Evolutionary conservation across 2,797 vertebrate species (phyloP).

Genomic region (Okamejei kenojei): DNA sequence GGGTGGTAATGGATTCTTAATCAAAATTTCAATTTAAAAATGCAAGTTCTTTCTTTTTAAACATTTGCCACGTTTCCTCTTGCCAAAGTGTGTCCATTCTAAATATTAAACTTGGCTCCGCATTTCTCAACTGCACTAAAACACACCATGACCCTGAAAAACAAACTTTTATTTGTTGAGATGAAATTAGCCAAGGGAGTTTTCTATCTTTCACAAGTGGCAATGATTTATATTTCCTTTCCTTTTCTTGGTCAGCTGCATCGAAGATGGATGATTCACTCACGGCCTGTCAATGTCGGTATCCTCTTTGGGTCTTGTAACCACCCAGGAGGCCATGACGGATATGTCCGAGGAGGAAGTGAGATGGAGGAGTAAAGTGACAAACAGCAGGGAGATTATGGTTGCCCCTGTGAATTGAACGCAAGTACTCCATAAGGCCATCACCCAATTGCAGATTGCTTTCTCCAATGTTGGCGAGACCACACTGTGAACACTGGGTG

Average conservation of each 20-base stretch:
- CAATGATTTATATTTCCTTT: background rate
- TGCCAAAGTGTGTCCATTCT: background rate
- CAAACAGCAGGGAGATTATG: too few relatives aligned
- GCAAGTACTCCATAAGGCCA: too few relatives aligned
- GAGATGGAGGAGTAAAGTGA: too few relatives aligned
- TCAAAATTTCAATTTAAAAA: slow-evolving; percentile 25
- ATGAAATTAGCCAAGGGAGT: background rate
- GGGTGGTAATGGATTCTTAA: background rate
- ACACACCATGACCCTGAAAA: background rate
- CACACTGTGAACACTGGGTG: too few relatives aligned
- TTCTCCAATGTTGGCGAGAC: too few relatives aligned
- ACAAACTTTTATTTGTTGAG: background rate
- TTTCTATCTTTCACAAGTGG: background rate
- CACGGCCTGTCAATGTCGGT: background rate
- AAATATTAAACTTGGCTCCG: slow-evolving; percentile 11
- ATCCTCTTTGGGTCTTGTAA: background rate
- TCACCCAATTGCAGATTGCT: too few relatives aligned
- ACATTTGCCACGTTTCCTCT: background rate
- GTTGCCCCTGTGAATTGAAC: too few relatives aligned
- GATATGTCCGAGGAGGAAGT: too few relatives aligned
- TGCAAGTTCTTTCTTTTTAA: background rate
- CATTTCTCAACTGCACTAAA: background rate
- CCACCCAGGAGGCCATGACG: too few relatives aligned
- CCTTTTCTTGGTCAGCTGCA: background rate
- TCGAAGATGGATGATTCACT: background rate